These are phyloP conservation scores for Aelia acuminata DNA, from an alignment of 2,888 invertebrate genomes.

Conservation along the genomic window DNA sequence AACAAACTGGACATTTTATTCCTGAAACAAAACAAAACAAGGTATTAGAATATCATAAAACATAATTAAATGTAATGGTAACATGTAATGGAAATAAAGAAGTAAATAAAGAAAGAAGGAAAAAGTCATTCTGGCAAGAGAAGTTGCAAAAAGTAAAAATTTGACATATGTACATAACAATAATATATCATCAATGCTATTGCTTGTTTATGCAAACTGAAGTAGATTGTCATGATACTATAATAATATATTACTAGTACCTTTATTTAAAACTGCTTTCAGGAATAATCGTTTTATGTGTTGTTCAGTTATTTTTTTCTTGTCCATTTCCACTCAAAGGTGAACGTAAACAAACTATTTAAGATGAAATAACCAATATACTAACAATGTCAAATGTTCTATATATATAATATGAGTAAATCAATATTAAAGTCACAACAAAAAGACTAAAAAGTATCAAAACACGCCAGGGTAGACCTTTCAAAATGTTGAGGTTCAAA, in stretches of 20 bases:
- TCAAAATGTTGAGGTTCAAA: not conserved
- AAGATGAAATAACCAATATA: not conserved
- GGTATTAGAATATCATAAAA: not conserved
- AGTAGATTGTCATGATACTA: not conserved
- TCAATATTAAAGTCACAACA: no score
- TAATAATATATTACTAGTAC: not conserved
- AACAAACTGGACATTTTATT: slow-evolving; percentile 99
- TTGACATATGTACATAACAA: slow-evolving; percentile 23
- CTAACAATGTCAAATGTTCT: no score
- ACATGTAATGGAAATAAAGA: not conserved
- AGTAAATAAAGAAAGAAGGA: not conserved
- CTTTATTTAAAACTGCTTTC: slow-evolving; percentile 10
- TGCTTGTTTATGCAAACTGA: not conserved
- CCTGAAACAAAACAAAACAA: slow-evolving; percentile 77
- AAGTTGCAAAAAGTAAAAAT: not conserved
- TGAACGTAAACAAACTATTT: not conserved
- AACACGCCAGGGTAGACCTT: no score
- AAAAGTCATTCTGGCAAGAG: not conserved
- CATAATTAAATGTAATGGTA: not conserved
- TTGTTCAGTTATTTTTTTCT: not conserved
- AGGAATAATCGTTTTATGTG: slow-evolving; percentile 1
- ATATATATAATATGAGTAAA: no score
- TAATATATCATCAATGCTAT: not conserved
- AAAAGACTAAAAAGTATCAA: no score
- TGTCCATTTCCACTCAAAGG: slow-evolving; percentile 61